Evolutionary conservation across 2,113 vertebrate genomes (phyloP).

Genomic region (Gorsachius goisagi): DNA sequence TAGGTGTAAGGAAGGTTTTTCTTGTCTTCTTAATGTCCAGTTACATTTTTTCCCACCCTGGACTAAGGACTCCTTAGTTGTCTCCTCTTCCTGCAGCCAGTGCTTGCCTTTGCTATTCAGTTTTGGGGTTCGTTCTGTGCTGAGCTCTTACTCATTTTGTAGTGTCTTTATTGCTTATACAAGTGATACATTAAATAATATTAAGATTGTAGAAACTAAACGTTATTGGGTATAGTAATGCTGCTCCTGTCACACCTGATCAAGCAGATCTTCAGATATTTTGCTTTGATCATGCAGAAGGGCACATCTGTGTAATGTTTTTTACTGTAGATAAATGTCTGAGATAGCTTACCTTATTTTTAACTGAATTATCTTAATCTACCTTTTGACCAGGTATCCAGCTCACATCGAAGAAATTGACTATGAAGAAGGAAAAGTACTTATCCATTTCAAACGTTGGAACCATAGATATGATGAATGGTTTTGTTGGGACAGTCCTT

Average conservation of each 20-base stretch:
- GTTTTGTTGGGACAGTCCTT: slow-evolving; percentile 95
- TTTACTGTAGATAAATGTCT: background rate
- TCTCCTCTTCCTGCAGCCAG: background rate
- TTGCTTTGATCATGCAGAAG: background rate
- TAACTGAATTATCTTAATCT: background rate
- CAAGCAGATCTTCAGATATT: background rate
- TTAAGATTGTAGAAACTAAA: background rate
- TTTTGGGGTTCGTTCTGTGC: background rate
- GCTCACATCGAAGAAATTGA: slow-evolving; percentile 96
- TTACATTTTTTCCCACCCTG: background rate
- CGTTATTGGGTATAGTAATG: background rate
- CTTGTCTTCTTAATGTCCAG: background rate
- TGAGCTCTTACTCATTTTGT: background rate
- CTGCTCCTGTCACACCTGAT: background rate
- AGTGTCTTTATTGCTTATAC: background rate
- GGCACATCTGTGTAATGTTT: background rate
- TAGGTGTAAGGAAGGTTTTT: background rate
- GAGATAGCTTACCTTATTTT: background rate
- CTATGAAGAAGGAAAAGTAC: slow-evolving; percentile 89
- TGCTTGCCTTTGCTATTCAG: background rate
- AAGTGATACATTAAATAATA: background rate
- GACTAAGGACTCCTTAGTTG: background rate
- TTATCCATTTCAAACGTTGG: slow-evolving; percentile 96
- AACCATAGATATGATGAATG: slow-evolving; percentile 96
- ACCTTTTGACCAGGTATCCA: slow-evolving; percentile 82